Base-by-base conservation (phyloP, 1,140 invertebrate species). In the Drosophila bocqueti region DNA sequence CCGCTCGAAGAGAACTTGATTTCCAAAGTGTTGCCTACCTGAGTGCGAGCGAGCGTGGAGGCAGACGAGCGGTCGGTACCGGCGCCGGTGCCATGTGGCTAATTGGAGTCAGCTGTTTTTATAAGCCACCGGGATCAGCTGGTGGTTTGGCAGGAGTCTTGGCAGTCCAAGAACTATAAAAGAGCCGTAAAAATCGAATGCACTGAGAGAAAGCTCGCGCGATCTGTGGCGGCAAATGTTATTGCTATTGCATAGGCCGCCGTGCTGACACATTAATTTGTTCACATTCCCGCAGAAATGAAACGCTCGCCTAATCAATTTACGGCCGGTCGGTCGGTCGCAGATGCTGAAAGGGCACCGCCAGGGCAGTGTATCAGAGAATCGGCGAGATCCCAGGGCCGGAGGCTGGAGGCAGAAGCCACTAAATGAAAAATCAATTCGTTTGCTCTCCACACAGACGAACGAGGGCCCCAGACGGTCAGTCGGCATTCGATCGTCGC, bases 31-130 rank as follows among this genome's bases (percentile, higher is more conserved):
- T 11, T 18, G 26, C 38, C 45, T 47, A 38, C 21, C 61, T 55
- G 29, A 38, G 46, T 72, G 21, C 49, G 47, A 47, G 38, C 46
- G 43, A 49, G 40, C 8, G 34, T 21, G 10, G n/a, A 42, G 40
- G 11, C 43, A 45, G 43, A 13, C 47, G 31, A 50, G 42, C 34
- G 26, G 52, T 21, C 43, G 42, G 13, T 52, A 31, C 52, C 57
- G 24, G 71, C 16, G 59, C 66, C 62, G 65, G 60, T 85, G 68
- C 78, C 85, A 90, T 85, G 76, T 90, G 86, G 81, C 68, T 90
- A 90, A 89, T 90, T 90, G 81, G 71, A 90, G 85, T 90, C 85
- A 90, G 85, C 85, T 90, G 85, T 90, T 89, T 83, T 81, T 74
- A 80, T 74, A 58, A 62, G 49, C 54, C 79, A 42, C 26, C 38